These are phyloP conservation scores for Crotophaga sulcirostris DNA, from an alignment of 2,113 vertebrate species.

Conservation along the genomic window DNA sequence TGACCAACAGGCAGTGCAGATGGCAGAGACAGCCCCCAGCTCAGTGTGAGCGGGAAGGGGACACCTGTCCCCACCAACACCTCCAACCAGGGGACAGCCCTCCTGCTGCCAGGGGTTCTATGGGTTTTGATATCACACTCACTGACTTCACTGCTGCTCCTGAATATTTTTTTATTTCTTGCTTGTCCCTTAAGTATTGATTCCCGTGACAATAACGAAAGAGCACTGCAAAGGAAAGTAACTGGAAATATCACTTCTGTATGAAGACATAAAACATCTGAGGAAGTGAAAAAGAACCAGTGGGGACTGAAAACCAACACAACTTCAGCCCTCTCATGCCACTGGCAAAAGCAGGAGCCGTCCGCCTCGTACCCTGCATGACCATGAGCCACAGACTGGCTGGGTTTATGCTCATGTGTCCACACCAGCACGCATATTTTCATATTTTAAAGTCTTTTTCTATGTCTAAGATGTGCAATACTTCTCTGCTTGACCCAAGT, in stretches of 20 bases:
- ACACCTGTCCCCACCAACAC: constrained; percentile 11
- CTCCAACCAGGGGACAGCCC: background rate
- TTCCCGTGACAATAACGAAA: background rate
- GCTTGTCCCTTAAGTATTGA: background rate
- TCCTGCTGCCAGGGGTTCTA: background rate
- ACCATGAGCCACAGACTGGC: background rate
- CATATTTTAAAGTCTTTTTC: background rate
- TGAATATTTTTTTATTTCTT: background rate
- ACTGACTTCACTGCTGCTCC: background rate
- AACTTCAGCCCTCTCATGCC: background rate
- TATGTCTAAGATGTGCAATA: background rate
- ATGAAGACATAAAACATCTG: background rate
- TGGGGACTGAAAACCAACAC: background rate
- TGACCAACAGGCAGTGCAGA: background rate
- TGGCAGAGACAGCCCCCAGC: background rate
- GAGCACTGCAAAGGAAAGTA: background rate
- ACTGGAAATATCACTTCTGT: background rate
- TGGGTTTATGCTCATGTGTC: background rate
- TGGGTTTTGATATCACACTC: background rate
- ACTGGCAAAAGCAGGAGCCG: background rate
- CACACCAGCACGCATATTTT: background rate
- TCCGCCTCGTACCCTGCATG: fast-evolving
- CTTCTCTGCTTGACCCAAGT: background rate
- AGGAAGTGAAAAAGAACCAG: background rate
- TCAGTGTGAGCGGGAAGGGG: background rate